Evolutionary conservation across 1,140 invertebrate genomes (phyloP), one percentile per base, ranked within the genome.

Genomic region (Frieseomelitta varia): DNA sequence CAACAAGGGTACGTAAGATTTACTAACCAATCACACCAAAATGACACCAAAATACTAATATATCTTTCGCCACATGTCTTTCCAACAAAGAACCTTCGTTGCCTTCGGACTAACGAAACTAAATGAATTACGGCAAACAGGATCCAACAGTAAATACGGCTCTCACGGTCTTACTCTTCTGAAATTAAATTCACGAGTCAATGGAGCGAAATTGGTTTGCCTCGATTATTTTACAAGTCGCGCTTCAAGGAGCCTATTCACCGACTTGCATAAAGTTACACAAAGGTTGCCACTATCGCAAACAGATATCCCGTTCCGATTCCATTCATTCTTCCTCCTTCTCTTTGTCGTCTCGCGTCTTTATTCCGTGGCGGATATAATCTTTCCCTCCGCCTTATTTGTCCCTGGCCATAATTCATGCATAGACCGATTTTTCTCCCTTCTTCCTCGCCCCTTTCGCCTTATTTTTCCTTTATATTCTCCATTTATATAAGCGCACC

Each of bases 371-470:
- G 30, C 73, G 73, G n/a, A 58, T 75, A 58, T 75, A 75, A 75
- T 58, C 73, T 75, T 75, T n/a, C 73, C 56, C 73, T 34, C 24
- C 55, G 30, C 55, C 55, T 58, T 75, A 75, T 75, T 75, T 75
- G 73, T 75, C 73, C 73, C 27, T n/a, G 73, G 6, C 55, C 30
- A 75, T 58, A 58, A 75, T 75, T 75, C 73, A 75, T 24, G 55
- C 55, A 39, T 21, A 75, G 55, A 75, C 55, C 73, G 73, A 75
- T 75, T 75, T 75, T 75, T 75, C 73, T 75, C 73, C 53, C 53
- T n/a, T 4, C n/a, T 21, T 74, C 15, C 63, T 8, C 30, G n/a
- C 30, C n/a, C 24, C 73, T 53, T 74, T 39, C 30, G 34, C 30
- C 73, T 75, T 58, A 75, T 75, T 75, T 75, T 58, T 75, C 55